Evolutionary conservation across 2,113 vertebrate genomes (phyloP).

Genomic region (Scytalopus superciliaris): DNA sequence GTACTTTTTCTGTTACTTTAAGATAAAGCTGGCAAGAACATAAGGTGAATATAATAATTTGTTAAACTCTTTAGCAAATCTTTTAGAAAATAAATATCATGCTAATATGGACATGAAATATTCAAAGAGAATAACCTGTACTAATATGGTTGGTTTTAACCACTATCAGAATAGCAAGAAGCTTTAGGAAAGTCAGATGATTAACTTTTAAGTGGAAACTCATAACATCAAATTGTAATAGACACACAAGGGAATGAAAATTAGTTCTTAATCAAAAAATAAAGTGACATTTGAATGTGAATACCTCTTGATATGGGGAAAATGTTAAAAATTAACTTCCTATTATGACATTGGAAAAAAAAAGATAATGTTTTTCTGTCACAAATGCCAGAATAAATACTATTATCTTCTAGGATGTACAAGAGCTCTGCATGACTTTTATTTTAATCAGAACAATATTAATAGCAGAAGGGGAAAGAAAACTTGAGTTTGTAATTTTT

Average conservation of each 20-base stretch:
- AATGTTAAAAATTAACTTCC: neutral
- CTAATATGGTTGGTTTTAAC: neutral
- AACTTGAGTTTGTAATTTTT: neutral
- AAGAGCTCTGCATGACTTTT: neutral
- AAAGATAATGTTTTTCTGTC: neutral
- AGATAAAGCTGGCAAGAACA: neutral
- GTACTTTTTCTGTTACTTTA: constrained; percentile 33
- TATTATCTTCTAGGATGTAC: neutral
- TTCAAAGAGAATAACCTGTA: neutral
- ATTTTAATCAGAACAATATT: neutral
- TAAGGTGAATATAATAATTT: neutral
- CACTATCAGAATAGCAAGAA: neutral
- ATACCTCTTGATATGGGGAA: neutral
- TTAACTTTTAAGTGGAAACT: neutral
- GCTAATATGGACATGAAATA: neutral
- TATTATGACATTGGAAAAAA: neutral
- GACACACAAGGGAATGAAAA: neutral
- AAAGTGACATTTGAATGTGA: neutral
- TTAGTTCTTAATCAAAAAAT: neutral
- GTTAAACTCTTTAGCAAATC: neutral
- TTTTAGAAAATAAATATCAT: neutral
- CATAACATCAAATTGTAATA: neutral
- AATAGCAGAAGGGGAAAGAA: neutral
- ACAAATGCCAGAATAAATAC: neutral
- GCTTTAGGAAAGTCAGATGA: neutral